phyloP scores from a whole-genome alignment of 2,797 vertebrate species.

The Ambastaia sidthimunki region DNA sequence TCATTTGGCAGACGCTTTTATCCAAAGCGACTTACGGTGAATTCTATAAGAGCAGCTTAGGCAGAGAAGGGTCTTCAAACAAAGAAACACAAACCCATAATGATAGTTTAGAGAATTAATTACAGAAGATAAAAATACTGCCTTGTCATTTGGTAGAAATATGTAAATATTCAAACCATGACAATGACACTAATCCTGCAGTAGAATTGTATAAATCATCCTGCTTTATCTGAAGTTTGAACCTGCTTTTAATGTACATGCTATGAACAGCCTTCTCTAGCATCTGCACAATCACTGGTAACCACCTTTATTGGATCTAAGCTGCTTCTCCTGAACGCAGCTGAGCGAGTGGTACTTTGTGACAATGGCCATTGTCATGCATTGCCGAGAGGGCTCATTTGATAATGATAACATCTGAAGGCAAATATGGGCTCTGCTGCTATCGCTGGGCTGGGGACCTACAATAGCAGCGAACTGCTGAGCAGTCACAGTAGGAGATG shows the following conservation, averaged over 20 bases:
- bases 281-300: constrained; percentile 51
- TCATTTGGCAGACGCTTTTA: no score
- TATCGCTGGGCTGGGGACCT: background rate
- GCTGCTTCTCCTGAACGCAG: constrained; percentile 65
- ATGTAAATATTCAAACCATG: constrained; percentile 18
- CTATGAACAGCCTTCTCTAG: constrained; percentile 64
- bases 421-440: background rate
- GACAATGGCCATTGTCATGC: constrained; percentile 63
- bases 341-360: constrained; percentile 47
- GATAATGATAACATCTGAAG: constrained; percentile 1
- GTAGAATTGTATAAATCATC: no score
- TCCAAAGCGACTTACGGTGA: no score
- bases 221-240: no score
- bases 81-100: no score
- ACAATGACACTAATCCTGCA: no score
- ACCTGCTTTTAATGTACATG: constrained; percentile 62
- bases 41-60: background rate
- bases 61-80: background rate
- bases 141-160: constrained; percentile 34
- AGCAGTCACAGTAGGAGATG: constrained; percentile 24
- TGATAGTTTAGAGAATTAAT: no score
- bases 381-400: constrained; percentile 57
- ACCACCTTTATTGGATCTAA: constrained; percentile 57
- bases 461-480: constrained; percentile 31
- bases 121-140: background rate